Evolutionary conservation across 2,113 vertebrate genomes (phyloP), one percentile per base, ranked within the genome.

Genomic region (Crocuta crocuta): DNA sequence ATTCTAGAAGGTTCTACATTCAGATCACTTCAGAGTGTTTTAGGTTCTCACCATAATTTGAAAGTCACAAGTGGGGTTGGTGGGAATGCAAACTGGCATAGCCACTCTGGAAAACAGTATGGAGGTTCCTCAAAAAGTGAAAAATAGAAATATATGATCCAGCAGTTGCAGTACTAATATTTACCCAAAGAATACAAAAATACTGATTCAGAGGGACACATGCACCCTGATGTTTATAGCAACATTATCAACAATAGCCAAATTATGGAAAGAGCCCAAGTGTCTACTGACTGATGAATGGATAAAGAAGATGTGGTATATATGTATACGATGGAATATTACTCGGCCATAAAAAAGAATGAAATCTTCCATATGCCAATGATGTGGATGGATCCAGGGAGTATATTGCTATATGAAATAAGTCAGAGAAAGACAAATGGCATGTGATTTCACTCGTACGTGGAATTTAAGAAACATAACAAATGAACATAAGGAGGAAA

Each of bases 1-100:
- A 58, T 65, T 79, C n/a, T 23, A 76, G 50, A 88, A 94, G 33
- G n/a, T 80, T 74, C 65, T 84, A 24, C 26, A n/a, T 95, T 96
- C 48, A 74, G 3, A 68, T 76, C 89, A 39, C 33, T 96, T 93
- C 55, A 31, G 7, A 61, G 45, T 70, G 8, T 74, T 71, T 88
- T 79, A 68, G 78, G 33, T 88, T 94, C 55, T 96, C 7, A 15
- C 50, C 66, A 61, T 61, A 61, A 61, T 61, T 61, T 96, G 74
- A 85, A 84, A 94, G 33, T 55, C 55, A 65, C 50, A 84, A 68
- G 58, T 78, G 26, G 26, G 8, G 7, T 31, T 78, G 74, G 74
- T 48, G 74, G 43, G 43, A 78, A 48, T 78, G 4, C 74, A 78
- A 48, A 48, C 74, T 48, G 43, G 7, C 48, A 15, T 3, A 78